Evolutionary conservation across 1,140 invertebrate species (phyloP), one percentile per base, ranked within the genome.

Genomic region (Pseudachorutes palmiensis): DNA sequence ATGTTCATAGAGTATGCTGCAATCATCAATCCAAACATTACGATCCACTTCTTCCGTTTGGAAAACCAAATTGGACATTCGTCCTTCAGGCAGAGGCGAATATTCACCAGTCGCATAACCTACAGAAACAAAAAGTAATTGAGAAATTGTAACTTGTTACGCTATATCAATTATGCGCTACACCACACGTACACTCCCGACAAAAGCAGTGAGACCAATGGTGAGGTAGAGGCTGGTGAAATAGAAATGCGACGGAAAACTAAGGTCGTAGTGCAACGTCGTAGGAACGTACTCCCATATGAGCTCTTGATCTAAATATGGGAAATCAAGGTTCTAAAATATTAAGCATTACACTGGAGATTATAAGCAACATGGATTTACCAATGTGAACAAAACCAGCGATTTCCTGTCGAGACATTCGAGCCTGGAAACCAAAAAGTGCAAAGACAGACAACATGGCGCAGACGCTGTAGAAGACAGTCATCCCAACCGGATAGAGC

Each of bases 211-310:
- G 24, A 14, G 5, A 3, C 9, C 5, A 55, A 55, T 55, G 12
- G 24, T 55, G 51, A 24, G 12, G 24, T 14, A 55, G 24, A 55
- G 24, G 51, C 9, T 22, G 5, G 51, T 14, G 24, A 55, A 55
- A 22, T 55, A 55, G 51, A 55, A 55, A 26, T 55, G 51, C 5
- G 51, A 19, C 12, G 51, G 51, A 22, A 55, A 55, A 26, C 51
- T 55, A 22, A 55, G 51, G 51, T 55, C 12, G 24, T 16, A 55
- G 12, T 14, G 12, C 24, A 55, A 24, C 3, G 51, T 16, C 3
- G 24, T 55, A 3, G 51, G 51, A 24, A 55, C 24, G 24, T 55
- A 55, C 24, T 55, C 51, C 12, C 12, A 55, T 16, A 12, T 26
- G 24, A 55, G 24, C 24, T 55, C 51, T 14, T 9, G 51, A 16